Base-by-base conservation (phyloP, 1,140 invertebrate species). In the Sarcophaga bullata region DNA sequence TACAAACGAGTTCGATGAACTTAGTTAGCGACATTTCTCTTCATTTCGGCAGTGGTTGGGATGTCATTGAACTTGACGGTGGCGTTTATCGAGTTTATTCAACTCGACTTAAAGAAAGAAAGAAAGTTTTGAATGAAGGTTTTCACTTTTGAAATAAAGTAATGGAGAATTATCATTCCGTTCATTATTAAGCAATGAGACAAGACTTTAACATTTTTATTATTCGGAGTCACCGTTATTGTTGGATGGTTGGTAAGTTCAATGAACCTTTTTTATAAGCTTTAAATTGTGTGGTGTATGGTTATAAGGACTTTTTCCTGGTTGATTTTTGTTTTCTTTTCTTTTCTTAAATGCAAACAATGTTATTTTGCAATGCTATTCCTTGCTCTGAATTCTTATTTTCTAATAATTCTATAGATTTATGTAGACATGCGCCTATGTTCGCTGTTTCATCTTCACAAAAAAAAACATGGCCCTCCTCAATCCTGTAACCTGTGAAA, bases 1-100 rank as follows among this genome's bases (percentile, higher is more conserved):
- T 19, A 48, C 46, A 37, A 62, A 73, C 15, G 11, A 76, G 73
- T 47, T 78, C 81, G 80, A 49, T 82, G 80, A 80, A 81, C 82
- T 54, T 3, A 1, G 76, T 76, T 76, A 76, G 13, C 37, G 76
- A 80, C n/a, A 17, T 17, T n/a, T 58, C 11, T 19, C 10, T 80
- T 80, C n/a, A 9, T 58, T 52, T 52, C 11, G 52, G 11, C 25
- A 37, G 52, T 58, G 52, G 11, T 9, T 13, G 62, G n/a, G 19
- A 68, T 8, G 62, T 62, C 62, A 68, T 19, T 68, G 62, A 68
- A 68, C 62, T 68, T 68, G 62, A 58, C 0, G 25, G 25, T 37
- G 25, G 25, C 25, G 25, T 37, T 37, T 37, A 4, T 37, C 4
- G 13, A 19, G 62, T 68, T 68, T 25, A 9, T 68, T 68, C n/a